A percentile compares a stretch with the other conserved stretches of the same genome.
Conservation (phyloP, 2,797 vertebrate genomes). For the Setipinna tenuifilis region DNA sequence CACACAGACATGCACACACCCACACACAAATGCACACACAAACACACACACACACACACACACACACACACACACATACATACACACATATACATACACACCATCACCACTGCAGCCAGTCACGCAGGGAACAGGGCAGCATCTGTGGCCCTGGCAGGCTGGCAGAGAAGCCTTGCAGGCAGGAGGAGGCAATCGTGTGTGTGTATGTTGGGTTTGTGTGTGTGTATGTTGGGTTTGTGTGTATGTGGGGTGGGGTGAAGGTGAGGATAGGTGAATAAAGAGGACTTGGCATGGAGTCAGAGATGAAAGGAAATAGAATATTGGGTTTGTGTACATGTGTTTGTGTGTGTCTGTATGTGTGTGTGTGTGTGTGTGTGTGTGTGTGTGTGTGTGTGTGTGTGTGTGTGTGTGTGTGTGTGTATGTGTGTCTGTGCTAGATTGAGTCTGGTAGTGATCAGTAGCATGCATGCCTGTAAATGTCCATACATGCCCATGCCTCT, state of each 20-base stretch:
- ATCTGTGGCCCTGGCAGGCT: background rate
- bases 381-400: background rate
- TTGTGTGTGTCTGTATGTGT: background rate
- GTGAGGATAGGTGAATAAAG: background rate
- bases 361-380: background rate
- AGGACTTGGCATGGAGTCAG: background rate
- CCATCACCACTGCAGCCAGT: background rate
- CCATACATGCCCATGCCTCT: too few relatives aligned
- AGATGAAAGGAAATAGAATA: background rate
- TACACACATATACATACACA: too few relatives aligned
- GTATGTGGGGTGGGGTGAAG: too few relatives aligned
- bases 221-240: too few relatives aligned
- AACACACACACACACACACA: too few relatives aligned
- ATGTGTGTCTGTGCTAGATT: background rate
- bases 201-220: background rate
- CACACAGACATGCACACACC: too few relatives aligned
- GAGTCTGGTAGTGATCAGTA: background rate
- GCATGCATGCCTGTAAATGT: background rate
- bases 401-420: background rate
- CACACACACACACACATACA: too few relatives aligned
- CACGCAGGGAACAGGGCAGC: background rate
- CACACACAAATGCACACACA: too few relatives aligned
- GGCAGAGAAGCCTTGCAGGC: background rate
- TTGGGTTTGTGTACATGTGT: background rate
- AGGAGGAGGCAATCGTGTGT: background rate